Evolutionary conservation across 1,140 invertebrate genomes (phyloP), one percentile per base, ranked within the genome.

Genomic region (Drosophila lowei): DNA sequence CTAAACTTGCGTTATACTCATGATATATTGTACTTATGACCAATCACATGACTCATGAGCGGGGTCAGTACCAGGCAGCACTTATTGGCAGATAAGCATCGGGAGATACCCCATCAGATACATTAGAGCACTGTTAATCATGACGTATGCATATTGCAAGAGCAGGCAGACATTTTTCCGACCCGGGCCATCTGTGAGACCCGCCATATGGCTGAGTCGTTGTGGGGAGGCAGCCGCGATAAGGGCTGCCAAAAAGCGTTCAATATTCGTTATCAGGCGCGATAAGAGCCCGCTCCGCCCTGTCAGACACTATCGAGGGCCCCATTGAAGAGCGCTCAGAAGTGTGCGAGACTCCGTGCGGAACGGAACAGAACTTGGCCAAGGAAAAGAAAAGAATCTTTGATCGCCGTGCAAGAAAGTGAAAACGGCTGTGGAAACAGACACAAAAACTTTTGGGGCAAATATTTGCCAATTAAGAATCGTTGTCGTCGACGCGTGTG

Each of bases 181-280:
- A 43, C 52, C 59, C 1, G 34, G 53, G 46, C 42, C 28, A 43
- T 38, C 15, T 23, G 42, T 42, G 66, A 54, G 48, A 15, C 13
- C 16, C 15, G 25, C 76, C 70, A 73, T 86, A 77, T 79, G 80
- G 34, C 34, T 0, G 34, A 13, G 11, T 13, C 34, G 34, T 38
- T 38, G 34, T 38, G 63, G 25, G 16, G 13, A n/a, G 41, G 15
- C 46, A 47, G 44, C 30, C 13, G 16, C 55, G 80, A 79, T 85
- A 77, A 70, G 64, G 58, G 28, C 56, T 76, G 72, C 77, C 80
- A 72, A 85, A 84, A 80, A 77, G 77, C 63, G 68, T 80, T 85
- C 77, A 86, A 86, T 86, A 81, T 73, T 85, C 73, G 73, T 71
- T 85, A 85, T 85, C 80, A 73, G 72, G 25, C 46, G 47, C 48